Percentiles rank a stretch among this genome's conserved stretches.
Conservation (phyloP, 2,113 vertebrate genomes). For the Grus americana region DNA sequence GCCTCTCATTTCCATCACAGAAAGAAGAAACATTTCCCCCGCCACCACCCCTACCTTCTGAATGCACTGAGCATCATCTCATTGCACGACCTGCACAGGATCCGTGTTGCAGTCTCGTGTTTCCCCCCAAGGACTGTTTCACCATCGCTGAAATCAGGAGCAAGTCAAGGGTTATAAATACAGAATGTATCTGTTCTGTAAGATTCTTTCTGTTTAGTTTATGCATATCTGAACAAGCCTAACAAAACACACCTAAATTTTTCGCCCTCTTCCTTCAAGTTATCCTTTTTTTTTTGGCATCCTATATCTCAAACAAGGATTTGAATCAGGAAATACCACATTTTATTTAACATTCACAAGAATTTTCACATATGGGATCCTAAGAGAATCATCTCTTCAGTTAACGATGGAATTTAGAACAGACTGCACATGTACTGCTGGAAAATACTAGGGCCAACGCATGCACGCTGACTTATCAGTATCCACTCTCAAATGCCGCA, state of each 20-base stretch:
- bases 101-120: background rate
- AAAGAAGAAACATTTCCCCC: background rate
- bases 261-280: background rate
- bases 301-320: background rate
- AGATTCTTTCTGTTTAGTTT: background rate
- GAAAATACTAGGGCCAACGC: background rate
- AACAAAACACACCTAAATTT: background rate
- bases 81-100: background rate
- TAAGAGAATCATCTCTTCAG: background rate
- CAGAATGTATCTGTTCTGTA: background rate
- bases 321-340: background rate
- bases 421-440: background rate
- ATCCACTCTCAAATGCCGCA: background rate
- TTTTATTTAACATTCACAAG: background rate
- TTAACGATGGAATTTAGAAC: background rate
- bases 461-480: background rate
- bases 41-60: background rate
- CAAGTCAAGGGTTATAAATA: background rate
- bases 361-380: background rate
- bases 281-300: background rate
- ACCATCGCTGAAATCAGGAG: background rate
- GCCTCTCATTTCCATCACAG: background rate
- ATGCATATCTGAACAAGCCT: background rate
- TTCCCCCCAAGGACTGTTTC: accelerated
- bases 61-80: background rate